Base-by-base conservation (phyloP, 2,113 vertebrate species). In the Labrus mixtus region DNA sequence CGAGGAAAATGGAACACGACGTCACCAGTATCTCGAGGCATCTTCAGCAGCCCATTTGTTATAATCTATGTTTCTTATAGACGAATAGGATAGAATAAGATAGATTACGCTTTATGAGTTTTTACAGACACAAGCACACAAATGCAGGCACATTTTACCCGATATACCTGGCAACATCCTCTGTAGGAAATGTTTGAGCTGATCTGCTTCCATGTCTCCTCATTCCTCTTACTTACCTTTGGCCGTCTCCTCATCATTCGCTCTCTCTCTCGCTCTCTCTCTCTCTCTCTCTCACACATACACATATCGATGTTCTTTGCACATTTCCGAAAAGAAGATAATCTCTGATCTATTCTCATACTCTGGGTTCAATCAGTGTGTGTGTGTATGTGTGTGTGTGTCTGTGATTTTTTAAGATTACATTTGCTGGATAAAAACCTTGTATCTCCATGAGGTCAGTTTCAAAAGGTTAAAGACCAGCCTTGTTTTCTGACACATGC, bases 271-370 rank as follows among this genome's bases (percentile, higher is more conserved):
- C 15, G 17, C 45, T 53, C 48, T 74, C 68, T 10, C 0, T 58
- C 29, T 76, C 46, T 41, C 57, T 54, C 15, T 20, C 65, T 53
- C 48, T 22, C 29, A 48, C 41, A 37, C 61, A 25, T 25, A 25
- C 25, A 22, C 20, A 17, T 3, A 25, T 41, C 45, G 9, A 12
- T 50, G 33, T 56, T 17, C 61, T 79, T 69, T 67, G 41, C 76
- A 61, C 39, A 64, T 71, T 53, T 54, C 59, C 71, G 59, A 64
- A 62, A 57, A 55, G 66, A 72, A 66, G 19, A 43, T 43, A 33
- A 39, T 68, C 75, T 78, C 70, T 71, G 54, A 72, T 80, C 81
- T 79, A 58, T 66, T 81, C 70, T 73, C 56, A 72, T 22, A 50
- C 51, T 3, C 57, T n/a, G n/a, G 39, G 29, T 62, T 77, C 33